These are phyloP conservation scores for Deroptyus accipitrinus DNA, from an alignment of 2,113 vertebrate genomes.

Conservation along the genomic window DNA sequence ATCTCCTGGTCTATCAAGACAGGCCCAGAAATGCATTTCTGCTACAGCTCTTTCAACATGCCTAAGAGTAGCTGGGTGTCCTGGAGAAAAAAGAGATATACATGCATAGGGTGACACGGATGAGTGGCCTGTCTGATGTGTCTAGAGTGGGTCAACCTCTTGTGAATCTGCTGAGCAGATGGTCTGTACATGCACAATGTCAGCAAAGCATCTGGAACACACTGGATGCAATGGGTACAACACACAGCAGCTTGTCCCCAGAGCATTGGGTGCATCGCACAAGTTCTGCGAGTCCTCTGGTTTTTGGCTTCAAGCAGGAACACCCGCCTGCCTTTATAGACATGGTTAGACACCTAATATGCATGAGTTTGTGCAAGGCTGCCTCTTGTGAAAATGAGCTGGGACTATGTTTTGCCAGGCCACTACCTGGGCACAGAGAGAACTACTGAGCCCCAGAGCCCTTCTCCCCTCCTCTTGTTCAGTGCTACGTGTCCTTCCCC, in stretches of 20 bases:
- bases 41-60: fast-evolving
- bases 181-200: background rate
- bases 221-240: background rate
- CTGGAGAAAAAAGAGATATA: background rate
- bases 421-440: background rate
- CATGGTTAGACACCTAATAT: background rate
- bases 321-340: background rate
- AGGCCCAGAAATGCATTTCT: background rate
- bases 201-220: fast-evolving
- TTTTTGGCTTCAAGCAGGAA: background rate
- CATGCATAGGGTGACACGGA: background rate
- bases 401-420: fast-evolving
- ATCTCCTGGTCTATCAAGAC: background rate
- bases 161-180: background rate
- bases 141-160: background rate
- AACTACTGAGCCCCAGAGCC: background rate
- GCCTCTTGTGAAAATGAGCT: background rate
- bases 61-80: background rate
- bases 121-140: background rate
- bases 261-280: background rate
- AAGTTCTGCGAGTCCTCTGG: background rate
- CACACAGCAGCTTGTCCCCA: background rate
- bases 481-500: background rate
- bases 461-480: background rate
- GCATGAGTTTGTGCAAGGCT: background rate